These are phyloP conservation scores for Mixornis gularis DNA, from an alignment of 2,113 vertebrate genomes.

Conservation along the genomic window DNA sequence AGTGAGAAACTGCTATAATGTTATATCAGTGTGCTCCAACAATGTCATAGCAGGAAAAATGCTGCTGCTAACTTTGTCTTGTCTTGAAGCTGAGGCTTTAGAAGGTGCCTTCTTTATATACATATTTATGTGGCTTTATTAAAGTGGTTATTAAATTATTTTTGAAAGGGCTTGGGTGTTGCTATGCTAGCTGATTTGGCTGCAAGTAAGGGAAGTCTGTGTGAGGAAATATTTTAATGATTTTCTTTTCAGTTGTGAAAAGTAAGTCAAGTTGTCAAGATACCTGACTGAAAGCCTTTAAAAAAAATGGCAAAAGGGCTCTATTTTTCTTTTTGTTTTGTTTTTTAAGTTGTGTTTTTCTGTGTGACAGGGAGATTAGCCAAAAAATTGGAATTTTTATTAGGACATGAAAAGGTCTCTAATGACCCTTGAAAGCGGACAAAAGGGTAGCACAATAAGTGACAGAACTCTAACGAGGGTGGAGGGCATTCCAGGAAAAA, in stretches of 20 bases:
- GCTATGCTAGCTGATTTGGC: neutral
- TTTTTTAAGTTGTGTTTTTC: conserved; percentile 39
- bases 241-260: conserved; percentile 3
- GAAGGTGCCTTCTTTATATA: neutral
- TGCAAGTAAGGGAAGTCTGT: neutral
- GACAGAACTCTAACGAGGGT: conserved; percentile 65
- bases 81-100: neutral
- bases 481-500: conserved; percentile 63
- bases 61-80: neutral
- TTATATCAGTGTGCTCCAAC: neutral
- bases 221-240: neutral
- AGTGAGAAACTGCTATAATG: neutral
- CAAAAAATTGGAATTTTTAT: conserved; percentile 63
- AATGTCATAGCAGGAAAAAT: neutral
- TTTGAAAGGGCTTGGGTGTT: neutral
- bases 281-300: conserved; percentile 29
- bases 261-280: neutral
- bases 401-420: conserved; percentile 53
- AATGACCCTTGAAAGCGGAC: conserved; percentile 53
- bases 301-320: neutral
- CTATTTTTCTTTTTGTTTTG: neutral
- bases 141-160: neutral
- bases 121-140: neutral
- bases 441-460: conserved; percentile 53
- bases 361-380: conserved; percentile 34